Evolutionary conservation across 2,113 vertebrate genomes (phyloP).

Genomic region (Malaclemys terrapin): DNA sequence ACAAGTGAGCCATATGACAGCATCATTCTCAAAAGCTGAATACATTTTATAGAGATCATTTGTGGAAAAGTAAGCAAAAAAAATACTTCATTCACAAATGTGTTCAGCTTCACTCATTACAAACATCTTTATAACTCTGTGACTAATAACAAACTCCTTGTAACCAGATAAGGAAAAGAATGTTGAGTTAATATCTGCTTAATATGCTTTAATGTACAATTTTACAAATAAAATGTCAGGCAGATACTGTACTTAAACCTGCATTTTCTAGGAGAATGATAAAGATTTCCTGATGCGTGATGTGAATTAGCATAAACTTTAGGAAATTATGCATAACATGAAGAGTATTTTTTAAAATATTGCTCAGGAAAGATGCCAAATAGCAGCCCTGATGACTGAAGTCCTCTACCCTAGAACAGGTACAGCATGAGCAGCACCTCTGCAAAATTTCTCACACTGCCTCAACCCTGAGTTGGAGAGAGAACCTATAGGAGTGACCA

Average conservation of each 20-base stretch:
- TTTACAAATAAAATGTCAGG: constrained; percentile 7
- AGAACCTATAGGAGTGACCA: neutral
- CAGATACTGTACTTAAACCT: neutral
- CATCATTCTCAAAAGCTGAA: neutral
- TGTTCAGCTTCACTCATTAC: constrained; percentile 10
- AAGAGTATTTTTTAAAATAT: neutral
- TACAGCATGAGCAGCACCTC: neutral
- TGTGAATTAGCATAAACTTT: neutral
- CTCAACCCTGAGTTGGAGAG: fast-evolving
- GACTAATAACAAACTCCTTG: constrained; percentile 51
- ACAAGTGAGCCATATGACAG: constrained; percentile 6
- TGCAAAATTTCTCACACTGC: neutral
- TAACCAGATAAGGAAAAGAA: constrained; percentile 41
- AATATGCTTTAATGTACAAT: constrained; percentile 19
- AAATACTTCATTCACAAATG: neutral
- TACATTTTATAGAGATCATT: constrained; percentile 10
- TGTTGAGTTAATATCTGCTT: constrained; percentile 37
- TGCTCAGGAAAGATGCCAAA: neutral
- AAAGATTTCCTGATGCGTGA: neutral
- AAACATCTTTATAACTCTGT: constrained; percentile 19
- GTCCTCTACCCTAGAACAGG: neutral
- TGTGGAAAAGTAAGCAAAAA: constrained; percentile 29
- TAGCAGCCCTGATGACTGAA: neutral
- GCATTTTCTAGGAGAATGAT: neutral
- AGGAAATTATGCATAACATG: neutral